phyloP scores from a whole-genome alignment of 2,888 invertebrate species.

The Noctua fimbriata region DNA sequence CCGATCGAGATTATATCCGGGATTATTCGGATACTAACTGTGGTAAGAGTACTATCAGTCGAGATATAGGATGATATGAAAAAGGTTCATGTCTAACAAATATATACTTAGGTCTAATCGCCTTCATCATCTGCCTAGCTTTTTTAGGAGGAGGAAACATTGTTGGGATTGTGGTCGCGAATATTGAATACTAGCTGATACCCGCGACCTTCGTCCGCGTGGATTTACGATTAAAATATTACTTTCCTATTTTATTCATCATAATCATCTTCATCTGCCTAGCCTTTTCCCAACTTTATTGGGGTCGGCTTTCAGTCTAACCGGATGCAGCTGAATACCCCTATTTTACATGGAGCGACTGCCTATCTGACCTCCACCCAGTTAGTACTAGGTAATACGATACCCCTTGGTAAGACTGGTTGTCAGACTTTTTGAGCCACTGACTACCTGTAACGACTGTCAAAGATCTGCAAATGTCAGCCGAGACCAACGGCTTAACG shows the following conservation, averaged over 20 bases:
- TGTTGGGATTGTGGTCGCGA: background rate
- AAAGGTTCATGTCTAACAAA: background rate
- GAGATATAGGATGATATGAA: background rate
- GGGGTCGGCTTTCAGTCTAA: background rate
- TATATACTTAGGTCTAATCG: too few relatives aligned
- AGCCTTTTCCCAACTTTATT: background rate
- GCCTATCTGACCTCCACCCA: background rate
- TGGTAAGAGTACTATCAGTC: too few relatives aligned
- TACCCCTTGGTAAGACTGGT: background rate
- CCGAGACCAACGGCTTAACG: background rate
- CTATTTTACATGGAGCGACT: too few relatives aligned
- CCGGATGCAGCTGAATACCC: background rate
- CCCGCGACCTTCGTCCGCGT: too few relatives aligned
- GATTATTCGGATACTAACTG: background rate
- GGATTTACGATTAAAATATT: too few relatives aligned
- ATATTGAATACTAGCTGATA: background rate
- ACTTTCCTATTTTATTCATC: too few relatives aligned
- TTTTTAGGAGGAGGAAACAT: too few relatives aligned
- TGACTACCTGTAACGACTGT: background rate
- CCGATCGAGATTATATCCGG: constrained; percentile 3
- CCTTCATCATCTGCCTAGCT: too few relatives aligned
- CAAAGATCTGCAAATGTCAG: background rate
- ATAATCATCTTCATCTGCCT: background rate
- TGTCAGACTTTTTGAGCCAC: background rate
- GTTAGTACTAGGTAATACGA: background rate